These are phyloP conservation scores for Leptestheria dahalacensis DNA, from an alignment of 1,140 invertebrate genomes.

Conservation along the genomic window DNA sequence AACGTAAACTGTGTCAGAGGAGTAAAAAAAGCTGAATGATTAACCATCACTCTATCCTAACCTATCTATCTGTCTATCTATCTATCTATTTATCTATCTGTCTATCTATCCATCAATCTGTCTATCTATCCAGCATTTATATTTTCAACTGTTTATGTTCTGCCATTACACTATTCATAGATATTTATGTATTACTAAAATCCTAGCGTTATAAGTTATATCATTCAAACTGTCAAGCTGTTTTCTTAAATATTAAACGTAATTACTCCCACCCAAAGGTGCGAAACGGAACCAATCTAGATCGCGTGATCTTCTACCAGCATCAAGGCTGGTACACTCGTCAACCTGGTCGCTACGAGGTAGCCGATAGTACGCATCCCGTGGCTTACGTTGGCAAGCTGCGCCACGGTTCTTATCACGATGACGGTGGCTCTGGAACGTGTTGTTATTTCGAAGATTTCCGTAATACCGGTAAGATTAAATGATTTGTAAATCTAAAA, in stretches of 20 bases:
- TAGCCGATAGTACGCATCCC: conserved; percentile 18
- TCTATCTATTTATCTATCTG: no score
- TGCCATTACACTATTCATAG: no score
- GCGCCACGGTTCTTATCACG: conserved; percentile 21
- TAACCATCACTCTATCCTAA: no score
- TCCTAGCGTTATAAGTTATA: neutral
- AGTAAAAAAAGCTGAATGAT: no score
- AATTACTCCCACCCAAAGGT: no score
- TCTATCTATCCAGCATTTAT: no score
- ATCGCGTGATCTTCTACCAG: conserved; percentile 21
- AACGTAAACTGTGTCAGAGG: no score
- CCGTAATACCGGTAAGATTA: conserved; percentile 19
- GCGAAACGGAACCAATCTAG: conserved; percentile 14
- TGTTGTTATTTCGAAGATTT: conserved; percentile 23
- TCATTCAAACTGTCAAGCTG: neutral
- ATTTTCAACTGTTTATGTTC: no score
- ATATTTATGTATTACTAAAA: no score
- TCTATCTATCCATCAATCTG: no score
- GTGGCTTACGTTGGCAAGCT: conserved; percentile 21
- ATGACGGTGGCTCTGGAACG: conserved; percentile 22
- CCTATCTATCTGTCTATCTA: no score
- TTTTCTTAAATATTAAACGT: no score
- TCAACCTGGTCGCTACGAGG: conserved; percentile 20
- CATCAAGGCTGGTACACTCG: conserved; percentile 22
- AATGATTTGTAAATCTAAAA: neutral